Evolutionary conservation across 2,888 invertebrate species (phyloP).

Genomic region (Heliconius cydno): DNA sequence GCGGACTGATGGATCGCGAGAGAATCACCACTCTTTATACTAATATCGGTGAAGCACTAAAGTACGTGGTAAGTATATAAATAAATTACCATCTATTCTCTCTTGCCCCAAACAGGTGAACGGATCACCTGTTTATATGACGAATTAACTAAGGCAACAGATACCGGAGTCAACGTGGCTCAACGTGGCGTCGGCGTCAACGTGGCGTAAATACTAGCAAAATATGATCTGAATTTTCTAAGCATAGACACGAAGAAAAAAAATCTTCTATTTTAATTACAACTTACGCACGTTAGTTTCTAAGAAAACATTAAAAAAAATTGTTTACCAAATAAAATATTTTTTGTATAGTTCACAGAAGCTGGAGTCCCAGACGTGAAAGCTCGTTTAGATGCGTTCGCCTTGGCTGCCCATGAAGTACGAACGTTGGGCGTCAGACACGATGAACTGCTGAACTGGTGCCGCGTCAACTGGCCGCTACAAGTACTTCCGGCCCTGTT

Average conservation of each 20-base stretch:
- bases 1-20: slow-evolving; percentile 89
- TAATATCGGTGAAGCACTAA: slow-evolving; percentile 93
- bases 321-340: neutral
- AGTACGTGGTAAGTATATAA: slow-evolving; percentile 62
- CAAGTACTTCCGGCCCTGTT: slow-evolving; percentile 95
- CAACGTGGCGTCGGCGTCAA: too few relatives aligned
- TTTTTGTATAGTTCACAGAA: slow-evolving; percentile 46
- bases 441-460: slow-evolving; percentile 94
- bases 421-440: slow-evolving; percentile 92
- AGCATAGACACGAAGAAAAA: too few relatives aligned
- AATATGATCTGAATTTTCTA: too few relatives aligned
- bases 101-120: too few relatives aligned
- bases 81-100: neutral
- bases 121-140: too few relatives aligned
- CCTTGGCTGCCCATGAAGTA: slow-evolving; percentile 84
- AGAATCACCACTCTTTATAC: slow-evolving; percentile 85
- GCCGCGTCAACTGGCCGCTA: slow-evolving; percentile 93
- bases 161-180: too few relatives aligned
- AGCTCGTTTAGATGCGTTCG: slow-evolving; percentile 62
- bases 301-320: neutral
- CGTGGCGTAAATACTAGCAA: too few relatives aligned
- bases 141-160: too few relatives aligned
- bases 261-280: neutral
- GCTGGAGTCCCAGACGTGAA: slow-evolving; percentile 50
- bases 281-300: neutral